Conservation (phyloP, 2,797 vertebrate genomes). For the Peromyscus attwateri region DNA sequence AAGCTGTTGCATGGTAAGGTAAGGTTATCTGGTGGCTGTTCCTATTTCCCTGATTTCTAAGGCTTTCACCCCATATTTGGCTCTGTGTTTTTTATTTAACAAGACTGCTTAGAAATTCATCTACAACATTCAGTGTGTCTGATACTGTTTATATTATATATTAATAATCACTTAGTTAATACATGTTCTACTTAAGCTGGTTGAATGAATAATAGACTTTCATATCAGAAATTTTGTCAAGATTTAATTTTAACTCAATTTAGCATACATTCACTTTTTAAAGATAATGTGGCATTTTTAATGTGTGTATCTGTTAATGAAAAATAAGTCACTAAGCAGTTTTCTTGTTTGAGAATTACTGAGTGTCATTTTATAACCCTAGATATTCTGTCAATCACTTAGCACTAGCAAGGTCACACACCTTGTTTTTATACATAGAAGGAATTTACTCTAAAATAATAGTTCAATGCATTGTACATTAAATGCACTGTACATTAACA, state of each 20-base stretch:
- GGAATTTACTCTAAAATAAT: neutral
- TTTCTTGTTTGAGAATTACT: neutral
- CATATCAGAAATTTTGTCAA: neutral
- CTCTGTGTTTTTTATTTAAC: no score
- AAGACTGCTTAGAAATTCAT: no score
- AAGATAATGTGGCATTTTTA: conserved; percentile 15
- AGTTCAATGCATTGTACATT: neutral
- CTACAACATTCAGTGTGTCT: neutral
- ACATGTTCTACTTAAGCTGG: neutral
- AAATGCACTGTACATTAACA: neutral
- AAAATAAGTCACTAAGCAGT: neutral
- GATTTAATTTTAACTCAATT: conserved; percentile 8
- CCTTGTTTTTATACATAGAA: neutral
- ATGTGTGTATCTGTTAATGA: neutral
- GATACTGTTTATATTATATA: neutral
- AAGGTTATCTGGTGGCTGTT: no score
- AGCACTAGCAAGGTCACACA: accelerated
- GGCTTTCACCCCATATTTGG: no score
- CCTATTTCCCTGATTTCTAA: no score
- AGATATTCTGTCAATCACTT: neutral
- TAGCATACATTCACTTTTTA: neutral
- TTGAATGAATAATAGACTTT: neutral
- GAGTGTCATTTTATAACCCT: neutral
- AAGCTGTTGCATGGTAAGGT: no score
- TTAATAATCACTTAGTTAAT: neutral